Evolutionary conservation across 2,113 vertebrate genomes (phyloP).

Genomic region (Grus americana): DNA sequence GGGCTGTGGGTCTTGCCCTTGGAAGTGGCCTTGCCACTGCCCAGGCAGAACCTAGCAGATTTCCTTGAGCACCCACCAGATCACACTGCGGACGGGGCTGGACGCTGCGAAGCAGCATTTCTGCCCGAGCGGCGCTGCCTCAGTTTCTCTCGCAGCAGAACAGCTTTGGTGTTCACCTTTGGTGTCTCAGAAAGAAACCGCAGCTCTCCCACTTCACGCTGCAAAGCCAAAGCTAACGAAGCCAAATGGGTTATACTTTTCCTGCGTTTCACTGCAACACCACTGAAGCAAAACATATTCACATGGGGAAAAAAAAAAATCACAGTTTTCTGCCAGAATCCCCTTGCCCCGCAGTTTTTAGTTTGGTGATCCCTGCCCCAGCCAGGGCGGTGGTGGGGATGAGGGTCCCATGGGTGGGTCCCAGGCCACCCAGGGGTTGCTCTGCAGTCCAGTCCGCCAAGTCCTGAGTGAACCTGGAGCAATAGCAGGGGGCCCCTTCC

Average conservation of each 20-base stretch:
- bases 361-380: not conserved
- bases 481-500: not conserved
- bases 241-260: rapidly evolving
- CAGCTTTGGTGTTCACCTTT: not conserved
- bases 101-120: not conserved
- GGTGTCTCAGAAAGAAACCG: not conserved
- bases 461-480: rapidly evolving
- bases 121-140: not conserved
- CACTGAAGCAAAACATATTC: not conserved
- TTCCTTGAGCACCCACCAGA: not conserved
- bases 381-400: not conserved
- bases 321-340: not conserved
- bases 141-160: not conserved
- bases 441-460: not conserved
- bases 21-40: not conserved
- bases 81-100: not conserved
- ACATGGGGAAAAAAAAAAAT: rapidly evolving
- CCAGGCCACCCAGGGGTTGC: not conserved
- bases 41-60: not conserved
- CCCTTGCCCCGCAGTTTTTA: not conserved
- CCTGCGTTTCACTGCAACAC: not conserved
- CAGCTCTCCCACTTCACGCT: rapidly evolving
- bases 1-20: not conserved
- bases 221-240: not conserved
- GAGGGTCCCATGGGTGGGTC: not conserved